Evolutionary conservation across 2,888 invertebrate genomes (phyloP), one percentile per base, ranked within the genome.

Genomic region (Phaonia tiefii): DNA sequence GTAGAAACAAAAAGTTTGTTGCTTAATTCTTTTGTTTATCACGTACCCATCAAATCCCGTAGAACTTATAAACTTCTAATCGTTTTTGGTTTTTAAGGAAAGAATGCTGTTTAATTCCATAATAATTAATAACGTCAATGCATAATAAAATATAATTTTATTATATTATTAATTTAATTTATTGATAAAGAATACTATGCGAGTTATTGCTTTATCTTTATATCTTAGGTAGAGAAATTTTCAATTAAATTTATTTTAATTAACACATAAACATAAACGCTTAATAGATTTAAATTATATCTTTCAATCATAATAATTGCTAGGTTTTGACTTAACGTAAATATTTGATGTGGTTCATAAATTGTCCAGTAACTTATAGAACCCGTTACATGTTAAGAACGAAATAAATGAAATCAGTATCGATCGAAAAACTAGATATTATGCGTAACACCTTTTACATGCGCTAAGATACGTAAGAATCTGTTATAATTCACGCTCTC

Each of bases 211-310:
- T 25, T 25, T 11, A 13, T 1, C 54, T 13, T 25, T 25, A 54
- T 22, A 22, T 22, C 5, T 54, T 4, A 1, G 3, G 17, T 25
- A 13, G 25, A 54, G 54, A 54, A 54, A 25, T 54, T 13, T 54
- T 22, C 54, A 54, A 42, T 63, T 42, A 22, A 42, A 10, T 39
- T 20, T 60, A 17, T 39, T 20, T 26, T 22, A 5, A 63, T 63
- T 63, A 63, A 42, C 63, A 63, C 39, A 42, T 63, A 42, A 22
- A 42, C 15, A 39, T 60, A 39, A 13, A 63, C 31, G 63, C n/a
- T 63, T 51, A 70, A 75, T 71, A 67, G 51, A 42, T 49, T 77
- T 71, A 77, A 77, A 80, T 74, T 74, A 42, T 5, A 39, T 26
- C 26, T 13, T 69, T 66, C 15, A 51, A 2, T 58, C 58, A 49